These are phyloP conservation scores for Selenia dentaria DNA, from an alignment of 2,888 invertebrate genomes.

Conservation along the genomic window DNA sequence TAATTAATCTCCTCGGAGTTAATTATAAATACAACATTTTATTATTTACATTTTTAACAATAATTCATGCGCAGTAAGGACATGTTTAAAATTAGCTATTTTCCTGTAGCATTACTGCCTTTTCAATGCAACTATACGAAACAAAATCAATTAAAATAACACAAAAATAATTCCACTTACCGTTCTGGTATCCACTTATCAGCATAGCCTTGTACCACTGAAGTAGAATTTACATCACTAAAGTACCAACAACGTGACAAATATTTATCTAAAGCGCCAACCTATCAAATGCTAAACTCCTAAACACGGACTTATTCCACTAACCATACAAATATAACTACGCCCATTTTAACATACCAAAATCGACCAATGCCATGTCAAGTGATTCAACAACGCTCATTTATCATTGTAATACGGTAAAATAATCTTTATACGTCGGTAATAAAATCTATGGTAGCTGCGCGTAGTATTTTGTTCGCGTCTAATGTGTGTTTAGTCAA, in stretches of 20 bases:
- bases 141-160: too few relatives aligned
- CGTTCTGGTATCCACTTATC: neutral
- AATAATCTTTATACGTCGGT: conserved; percentile 32
- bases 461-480: neutral
- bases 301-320: conserved; percentile 51
- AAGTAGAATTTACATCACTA: too few relatives aligned
- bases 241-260: neutral
- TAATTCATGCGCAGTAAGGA: too few relatives aligned
- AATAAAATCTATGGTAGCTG: neutral
- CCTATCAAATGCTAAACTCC: conserved; percentile 25
- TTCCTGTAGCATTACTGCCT: neutral
- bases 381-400: conserved; percentile 43
- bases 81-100: too few relatives aligned
- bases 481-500: conserved; percentile 50
- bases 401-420: conserved; percentile 33
- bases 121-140: too few relatives aligned
- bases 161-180: neutral
- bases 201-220: neutral
- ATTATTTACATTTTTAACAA: too few relatives aligned
- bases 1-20: too few relatives aligned
- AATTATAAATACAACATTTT: too few relatives aligned
- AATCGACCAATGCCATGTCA: conserved; percentile 78
- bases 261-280: conserved; percentile 22
- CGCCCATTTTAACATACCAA: conserved; percentile 79
- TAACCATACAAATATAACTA: conserved; percentile 50